Conservation (phyloP, 2,888 invertebrate species). For the Noctuana brunneofusca region DNA sequence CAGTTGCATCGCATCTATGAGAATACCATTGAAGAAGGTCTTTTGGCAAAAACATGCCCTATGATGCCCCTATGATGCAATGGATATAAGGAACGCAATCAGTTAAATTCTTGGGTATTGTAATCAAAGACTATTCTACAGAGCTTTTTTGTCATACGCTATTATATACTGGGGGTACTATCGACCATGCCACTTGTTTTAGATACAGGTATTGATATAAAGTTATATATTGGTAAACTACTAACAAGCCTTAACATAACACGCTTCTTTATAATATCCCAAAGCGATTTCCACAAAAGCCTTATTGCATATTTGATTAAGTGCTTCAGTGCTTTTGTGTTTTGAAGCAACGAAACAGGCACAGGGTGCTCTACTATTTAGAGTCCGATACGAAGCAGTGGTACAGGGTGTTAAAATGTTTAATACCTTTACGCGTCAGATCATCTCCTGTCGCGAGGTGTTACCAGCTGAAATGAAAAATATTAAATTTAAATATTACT, state of each 20-base stretch:
- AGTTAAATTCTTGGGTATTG: not conserved
- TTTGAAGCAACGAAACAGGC: slow-evolving; percentile 20
- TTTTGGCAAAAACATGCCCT: too few relatives aligned
- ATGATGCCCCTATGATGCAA: too few relatives aligned
- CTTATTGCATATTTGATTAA: slow-evolving; percentile 1
- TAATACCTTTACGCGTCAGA: slow-evolving; percentile 71
- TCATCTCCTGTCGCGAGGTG: slow-evolving; percentile 59
- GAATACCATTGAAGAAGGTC: too few relatives aligned
- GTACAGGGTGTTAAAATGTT: slow-evolving; percentile 24
- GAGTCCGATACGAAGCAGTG: slow-evolving; percentile 21
- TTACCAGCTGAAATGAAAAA: slow-evolving; percentile 43
- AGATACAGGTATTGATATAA: not conserved
- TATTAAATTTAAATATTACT: slow-evolving; percentile 9
- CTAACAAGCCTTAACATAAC: not conserved
- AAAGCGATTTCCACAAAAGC: slow-evolving; percentile 23
- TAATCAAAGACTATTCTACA: not conserved
- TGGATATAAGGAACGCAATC: not conserved
- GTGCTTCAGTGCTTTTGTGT: slow-evolving; percentile 15
- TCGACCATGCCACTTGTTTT: not conserved
- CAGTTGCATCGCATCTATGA: too few relatives aligned
- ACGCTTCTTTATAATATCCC: not conserved
- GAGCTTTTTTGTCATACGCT: not conserved
- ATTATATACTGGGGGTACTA: not conserved
- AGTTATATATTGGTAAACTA: not conserved
- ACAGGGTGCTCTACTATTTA: slow-evolving; percentile 27